These are phyloP conservation scores for Tinamus guttatus DNA, from an alignment of 2,113 vertebrate genomes.

Conservation along the genomic window DNA sequence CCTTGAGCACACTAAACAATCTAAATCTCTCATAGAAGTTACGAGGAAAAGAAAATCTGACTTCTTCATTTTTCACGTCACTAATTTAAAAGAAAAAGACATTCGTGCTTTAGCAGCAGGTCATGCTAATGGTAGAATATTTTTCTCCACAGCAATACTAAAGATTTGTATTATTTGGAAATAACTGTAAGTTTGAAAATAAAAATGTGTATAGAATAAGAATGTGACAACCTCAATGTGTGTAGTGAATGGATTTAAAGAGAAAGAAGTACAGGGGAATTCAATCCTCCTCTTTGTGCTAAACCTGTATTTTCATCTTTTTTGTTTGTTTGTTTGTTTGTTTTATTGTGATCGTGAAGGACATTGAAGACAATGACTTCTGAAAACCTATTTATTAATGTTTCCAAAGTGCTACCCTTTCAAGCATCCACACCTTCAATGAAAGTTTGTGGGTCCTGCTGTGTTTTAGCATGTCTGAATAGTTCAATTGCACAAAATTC, in stretches of 20 bases:
- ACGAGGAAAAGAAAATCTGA: accelerated
- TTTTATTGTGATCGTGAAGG: neutral
- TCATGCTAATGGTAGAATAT: neutral
- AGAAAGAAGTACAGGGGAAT: neutral
- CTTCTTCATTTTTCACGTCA: neutral
- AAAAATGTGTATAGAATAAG: neutral
- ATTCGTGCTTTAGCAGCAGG: neutral
- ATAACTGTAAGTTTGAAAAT: neutral
- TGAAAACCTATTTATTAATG: accelerated
- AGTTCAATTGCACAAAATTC: neutral
- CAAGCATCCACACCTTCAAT: accelerated
- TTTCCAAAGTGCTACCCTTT: neutral
- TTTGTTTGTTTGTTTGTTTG: neutral
- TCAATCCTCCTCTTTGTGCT: neutral
- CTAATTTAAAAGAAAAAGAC: neutral
- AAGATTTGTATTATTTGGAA: neutral
- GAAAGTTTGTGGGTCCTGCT: neutral
- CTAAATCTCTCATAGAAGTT: neutral
- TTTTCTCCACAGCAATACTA: neutral
- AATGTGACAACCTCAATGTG: neutral
- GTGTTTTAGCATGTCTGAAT: neutral
- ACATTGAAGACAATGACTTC: neutral
- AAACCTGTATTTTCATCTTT: neutral
- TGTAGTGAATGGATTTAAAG: neutral
- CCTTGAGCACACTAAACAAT: neutral